Evolutionary conservation across 2,113 vertebrate species (phyloP).

Genomic region (Thermophis baileyi): DNA sequence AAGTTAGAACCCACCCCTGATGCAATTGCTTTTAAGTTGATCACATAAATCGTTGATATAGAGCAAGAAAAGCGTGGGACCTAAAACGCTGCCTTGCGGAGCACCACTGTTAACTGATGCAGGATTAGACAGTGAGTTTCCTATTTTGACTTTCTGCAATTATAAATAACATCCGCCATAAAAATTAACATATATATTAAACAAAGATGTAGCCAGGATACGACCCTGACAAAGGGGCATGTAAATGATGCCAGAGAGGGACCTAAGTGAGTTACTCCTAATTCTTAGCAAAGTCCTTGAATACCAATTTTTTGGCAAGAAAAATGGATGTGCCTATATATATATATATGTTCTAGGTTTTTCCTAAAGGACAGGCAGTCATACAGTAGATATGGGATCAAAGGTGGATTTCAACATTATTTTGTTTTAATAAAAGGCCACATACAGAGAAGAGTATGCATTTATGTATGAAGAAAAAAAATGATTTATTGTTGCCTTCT

Average conservation of each 20-base stretch:
- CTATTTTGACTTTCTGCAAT: neutral
- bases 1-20: too few species aligned
- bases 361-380: too few species aligned
- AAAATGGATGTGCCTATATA: neutral
- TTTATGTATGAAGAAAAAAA: neutral
- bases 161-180: neutral
- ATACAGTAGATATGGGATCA: too few species aligned
- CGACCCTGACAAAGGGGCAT: neutral
- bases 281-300: neutral
- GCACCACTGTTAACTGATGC: too few species aligned
- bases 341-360: neutral
- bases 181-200: neutral
- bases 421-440: too few species aligned
- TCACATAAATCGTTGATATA: too few species aligned
- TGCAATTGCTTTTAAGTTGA: too few species aligned
- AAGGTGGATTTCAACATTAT: too few species aligned
- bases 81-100: too few species aligned
- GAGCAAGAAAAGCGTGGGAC: too few species aligned
- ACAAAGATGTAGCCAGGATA: neutral
- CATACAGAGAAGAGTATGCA: neutral
- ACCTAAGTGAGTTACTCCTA: neutral
- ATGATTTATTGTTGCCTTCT: neutral
- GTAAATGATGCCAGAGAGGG: neutral
- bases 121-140: too few species aligned
- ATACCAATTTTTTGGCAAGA: neutral